A percentile compares a stretch with the other conserved stretches of the same genome.
Evolutionary conservation across 2,113 vertebrate species (phyloP).

Genomic region (Clupea harengus): DNA sequence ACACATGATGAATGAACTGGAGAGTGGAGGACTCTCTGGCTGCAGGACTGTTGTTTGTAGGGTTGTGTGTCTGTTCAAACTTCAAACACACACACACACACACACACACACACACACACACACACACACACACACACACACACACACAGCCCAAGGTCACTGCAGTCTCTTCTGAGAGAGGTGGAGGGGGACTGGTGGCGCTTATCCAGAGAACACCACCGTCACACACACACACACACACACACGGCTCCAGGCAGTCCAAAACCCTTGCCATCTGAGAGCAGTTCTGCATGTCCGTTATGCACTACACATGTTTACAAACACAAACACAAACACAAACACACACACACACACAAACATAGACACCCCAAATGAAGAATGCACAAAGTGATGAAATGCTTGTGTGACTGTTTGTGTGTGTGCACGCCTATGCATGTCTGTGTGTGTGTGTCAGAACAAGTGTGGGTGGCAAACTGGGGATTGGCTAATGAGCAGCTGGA

Average conservation of each 20-base stretch:
- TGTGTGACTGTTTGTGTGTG: background rate
- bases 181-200: background rate
- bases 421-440: slow-evolving; percentile 15
- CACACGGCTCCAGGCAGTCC: background rate
- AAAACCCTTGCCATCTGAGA: background rate
- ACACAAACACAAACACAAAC: background rate
- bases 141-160: slow-evolving; percentile 23
- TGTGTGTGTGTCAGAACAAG: background rate
- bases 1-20: background rate
- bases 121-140: slow-evolving; percentile 5
- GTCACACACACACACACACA: slow-evolving; percentile 34
- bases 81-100: slow-evolving; percentile 6
- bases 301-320: background rate
- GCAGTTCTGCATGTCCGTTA: background rate
- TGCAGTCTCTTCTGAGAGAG: slow-evolving; percentile 11
- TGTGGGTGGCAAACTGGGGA: slow-evolving; percentile 14
- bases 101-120: slow-evolving; percentile 9
- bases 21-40: background rate
- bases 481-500: slow-evolving; percentile 40
- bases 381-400: background rate
- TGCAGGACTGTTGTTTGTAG: background rate
- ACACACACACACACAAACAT: slow-evolving; percentile 2
- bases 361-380: slow-evolving; percentile 19
- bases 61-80: background rate
- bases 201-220: slow-evolving; percentile 7